Evolutionary conservation across 2,888 invertebrate species (phyloP), one percentile per base, ranked within the genome.

Genomic region (Yponomeuta malinellus): DNA sequence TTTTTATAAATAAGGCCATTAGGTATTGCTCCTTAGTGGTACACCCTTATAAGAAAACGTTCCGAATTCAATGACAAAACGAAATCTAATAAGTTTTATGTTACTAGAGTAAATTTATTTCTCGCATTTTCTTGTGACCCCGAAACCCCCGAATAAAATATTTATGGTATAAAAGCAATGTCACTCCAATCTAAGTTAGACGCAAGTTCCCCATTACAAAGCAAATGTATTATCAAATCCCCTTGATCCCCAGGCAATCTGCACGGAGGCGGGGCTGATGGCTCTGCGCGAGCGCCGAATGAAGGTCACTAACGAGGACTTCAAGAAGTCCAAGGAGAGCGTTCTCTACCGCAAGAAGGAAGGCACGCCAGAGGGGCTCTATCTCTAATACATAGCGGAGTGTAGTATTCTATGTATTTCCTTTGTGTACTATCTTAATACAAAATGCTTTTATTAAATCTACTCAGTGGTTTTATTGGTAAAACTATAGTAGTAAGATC

Each of bases 221-320:
- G 5, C 5, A 0, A 5, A 43, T 8, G 37, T 8, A 9, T 1
- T 43, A 5, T 43, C 43, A 43, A 43, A 8, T 43, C 43, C 15
- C 52, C 8, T 59, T 59, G 52, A 72, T 75, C 89, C 92, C 43
- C 86, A 97, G 97, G 99, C 99, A 23, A 99, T 99, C 86, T 99
- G 99, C 88, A 99, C 99, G 10, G 99, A 99, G 93, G 99, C 99
- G 71, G 99, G 99, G 74, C 92, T 99, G 71, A 97, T 99, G 96
- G 99, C 99, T 5, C 90, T 99, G 70, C 93, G 99, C 74, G 99
- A 99, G 87, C 95, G 99, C 71, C 95, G 99, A 78, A 99, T 99
- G 99, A 99, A 99, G 89, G 99, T 99, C 52, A 99, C 98, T 74
- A 99, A 98, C 92, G 99, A 99, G 88, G 99, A 99, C 89, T 99